Percentiles rank a stretch among this genome's conserved stretches.
phyloP scores from a whole-genome alignment of 1,140 invertebrate genomes.

The Neodiprion fabricii region DNA sequence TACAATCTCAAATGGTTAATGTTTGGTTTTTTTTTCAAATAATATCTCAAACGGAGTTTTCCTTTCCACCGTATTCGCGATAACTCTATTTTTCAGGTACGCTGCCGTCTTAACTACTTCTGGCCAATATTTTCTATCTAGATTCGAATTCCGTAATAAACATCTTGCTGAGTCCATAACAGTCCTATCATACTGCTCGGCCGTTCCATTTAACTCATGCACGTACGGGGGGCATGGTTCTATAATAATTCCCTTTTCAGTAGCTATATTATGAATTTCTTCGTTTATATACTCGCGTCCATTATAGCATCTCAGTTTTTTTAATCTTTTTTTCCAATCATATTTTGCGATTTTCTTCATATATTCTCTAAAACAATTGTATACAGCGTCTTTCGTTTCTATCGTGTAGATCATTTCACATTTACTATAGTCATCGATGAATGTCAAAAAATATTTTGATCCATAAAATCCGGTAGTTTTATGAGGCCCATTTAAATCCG shows the following conservation, averaged over 20 bases:
- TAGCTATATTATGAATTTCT: neutral
- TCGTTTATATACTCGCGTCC: slow-evolving; percentile 11
- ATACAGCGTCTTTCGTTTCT: slow-evolving; percentile 22
- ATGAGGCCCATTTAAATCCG: slow-evolving; percentile 13
- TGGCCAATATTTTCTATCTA: neutral
- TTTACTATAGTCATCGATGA: slow-evolving; percentile 27
- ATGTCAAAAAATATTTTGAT: slow-evolving; percentile 19
- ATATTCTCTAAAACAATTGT: slow-evolving; percentile 16
- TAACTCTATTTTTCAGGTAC: slow-evolving; percentile 11
- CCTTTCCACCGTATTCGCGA: neutral
- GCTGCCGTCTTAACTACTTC: slow-evolving; percentile 10
- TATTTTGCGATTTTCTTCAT: slow-evolving; percentile 9
- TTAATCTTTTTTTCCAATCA: slow-evolving; percentile 12
- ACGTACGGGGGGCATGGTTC: slow-evolving; percentile 9
- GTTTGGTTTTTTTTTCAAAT: slow-evolving; percentile 10
- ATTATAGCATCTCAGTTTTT: slow-evolving; percentile 16
- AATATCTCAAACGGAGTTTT: slow-evolving; percentile 15
- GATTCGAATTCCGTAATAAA: neutral
- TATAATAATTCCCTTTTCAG: slow-evolving; percentile 6
- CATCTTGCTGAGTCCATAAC: slow-evolving; percentile 4
- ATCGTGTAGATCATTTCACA: slow-evolving; percentile 18
- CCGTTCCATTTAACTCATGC: slow-evolving; percentile 12
- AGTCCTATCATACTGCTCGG: slow-evolving; percentile 8
- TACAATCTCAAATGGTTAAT: slow-evolving; percentile 18
- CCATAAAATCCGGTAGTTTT: slow-evolving; percentile 3